Base-by-base conservation (phyloP, 2,113 vertebrate genomes). In the Petrocephalus zakoni region DNA sequence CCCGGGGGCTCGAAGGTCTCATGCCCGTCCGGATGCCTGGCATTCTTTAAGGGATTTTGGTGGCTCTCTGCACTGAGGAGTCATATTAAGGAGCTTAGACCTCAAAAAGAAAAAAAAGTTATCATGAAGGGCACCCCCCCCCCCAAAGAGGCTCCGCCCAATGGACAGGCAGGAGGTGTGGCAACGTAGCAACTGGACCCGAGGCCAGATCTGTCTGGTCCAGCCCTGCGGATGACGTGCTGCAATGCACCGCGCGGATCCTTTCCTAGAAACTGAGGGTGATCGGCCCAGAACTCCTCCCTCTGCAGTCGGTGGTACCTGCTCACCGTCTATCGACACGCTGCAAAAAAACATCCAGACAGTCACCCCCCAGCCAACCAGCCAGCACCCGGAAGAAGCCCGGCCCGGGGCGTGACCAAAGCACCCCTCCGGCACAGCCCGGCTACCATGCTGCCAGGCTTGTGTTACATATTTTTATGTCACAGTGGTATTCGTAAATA, bases 41-140 rank as follows among this genome's bases (percentile, higher is more conserved):
- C 84, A 88, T 88, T 42, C 55, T 72, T 58, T 88, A 91, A 94
- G 92, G 94, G 95, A 92, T 93, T 93, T 93, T 93, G 91, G 15
- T 61, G 87, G 91, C 93, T 93, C 93, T 93, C 90, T 93, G 90
- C 92, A 92, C 92, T 91, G 93, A 92, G 93, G 92, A 94, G 93
- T 93, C 93, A 94, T 94, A 92, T 94, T 94, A 95, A 95, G 95
- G 93, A 92, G 94, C 93, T 94, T 94, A 94, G 94, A 93, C 93
- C 91, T 93, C 93, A 93, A 94, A 93, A 94, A 95, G 93, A 93
- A 91, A 42, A 42, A 42, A 42, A n/a, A n/a, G 95, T 94, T 94
- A 93, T 92, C 92, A 93, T 93, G 93, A 92, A n/a, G n/a, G n/a
- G 42, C 42, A 1, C 42, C 42, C 42, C 42, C 42, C 42, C 42